Evolutionary conservation across 2,888 invertebrate species (phyloP).

Genomic region (Trimorus sp.): DNA sequence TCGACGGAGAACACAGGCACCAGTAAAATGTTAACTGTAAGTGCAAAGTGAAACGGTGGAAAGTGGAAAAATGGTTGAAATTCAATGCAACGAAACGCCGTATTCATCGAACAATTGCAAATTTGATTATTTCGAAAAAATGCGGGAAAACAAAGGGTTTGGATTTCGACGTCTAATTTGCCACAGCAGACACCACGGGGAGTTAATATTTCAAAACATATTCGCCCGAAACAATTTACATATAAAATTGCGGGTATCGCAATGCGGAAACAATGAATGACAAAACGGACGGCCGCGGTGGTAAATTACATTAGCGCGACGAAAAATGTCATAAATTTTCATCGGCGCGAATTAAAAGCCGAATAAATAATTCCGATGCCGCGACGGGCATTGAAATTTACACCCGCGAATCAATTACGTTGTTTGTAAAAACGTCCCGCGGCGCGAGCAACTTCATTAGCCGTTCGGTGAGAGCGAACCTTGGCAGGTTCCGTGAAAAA

Average conservation of each 20-base stretch:
- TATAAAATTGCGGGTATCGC: constrained; percentile 40
- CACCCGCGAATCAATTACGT: constrained; percentile 16
- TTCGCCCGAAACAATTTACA: constrained; percentile 45
- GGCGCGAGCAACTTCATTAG: constrained; percentile 4
- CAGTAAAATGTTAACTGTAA: too few relatives aligned
- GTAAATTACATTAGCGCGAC: constrained; percentile 35
- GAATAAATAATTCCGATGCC: constrained; percentile 24
- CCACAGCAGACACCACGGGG: constrained; percentile 4
- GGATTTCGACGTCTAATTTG: constrained; percentile 19
- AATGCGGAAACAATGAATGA: constrained; percentile 41
- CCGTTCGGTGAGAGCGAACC: neutral
- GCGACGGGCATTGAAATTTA: constrained; percentile 13
- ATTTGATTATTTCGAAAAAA: neutral
- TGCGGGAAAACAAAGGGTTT: neutral
- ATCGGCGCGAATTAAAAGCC: constrained; percentile 18
- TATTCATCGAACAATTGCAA: too few relatives aligned
- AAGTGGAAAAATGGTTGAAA: too few relatives aligned
- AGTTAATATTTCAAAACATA: constrained; percentile 42
- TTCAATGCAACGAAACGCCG: too few relatives aligned
- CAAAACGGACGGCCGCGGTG: constrained; percentile 21
- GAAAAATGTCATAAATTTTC: constrained; percentile 33
- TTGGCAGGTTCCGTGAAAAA: neutral
- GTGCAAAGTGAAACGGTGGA: too few relatives aligned
- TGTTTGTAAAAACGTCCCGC: constrained; percentile 7
- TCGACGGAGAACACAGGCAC: too few relatives aligned